Conservation (phyloP, 2,888 invertebrate genomes). For the Azorinus chamasolen region DNA sequence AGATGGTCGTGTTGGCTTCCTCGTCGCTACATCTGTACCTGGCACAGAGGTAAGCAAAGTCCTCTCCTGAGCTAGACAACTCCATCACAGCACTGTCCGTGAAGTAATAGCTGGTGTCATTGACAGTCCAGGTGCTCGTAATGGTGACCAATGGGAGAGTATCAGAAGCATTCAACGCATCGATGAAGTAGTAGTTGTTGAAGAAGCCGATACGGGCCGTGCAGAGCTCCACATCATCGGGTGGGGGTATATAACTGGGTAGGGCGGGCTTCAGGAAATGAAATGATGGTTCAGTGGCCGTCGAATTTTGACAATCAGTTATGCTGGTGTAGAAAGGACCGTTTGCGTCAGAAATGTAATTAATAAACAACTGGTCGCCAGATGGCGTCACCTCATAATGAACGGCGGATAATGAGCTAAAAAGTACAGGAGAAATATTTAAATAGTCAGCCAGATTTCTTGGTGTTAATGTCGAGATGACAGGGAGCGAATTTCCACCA, state of each 20-base stretch:
- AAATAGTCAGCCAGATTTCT: constrained; percentile 5
- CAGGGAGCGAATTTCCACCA: constrained; percentile 18
- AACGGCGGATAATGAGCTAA: neutral
- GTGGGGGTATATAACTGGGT: constrained; percentile 21
- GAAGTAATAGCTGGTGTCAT: constrained; percentile 7
- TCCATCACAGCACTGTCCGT: constrained; percentile 12
- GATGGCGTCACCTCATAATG: constrained; percentile 6
- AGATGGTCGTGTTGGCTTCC: constrained; percentile 3
- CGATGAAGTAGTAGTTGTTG: neutral
- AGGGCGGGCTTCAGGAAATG: constrained; percentile 25
- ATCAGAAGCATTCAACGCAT: neutral
- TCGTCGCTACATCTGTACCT: constrained; percentile 29
- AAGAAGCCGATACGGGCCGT: constrained; percentile 26
- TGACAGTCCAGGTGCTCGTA: constrained; percentile 20
- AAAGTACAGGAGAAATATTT: neutral
- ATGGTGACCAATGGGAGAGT: constrained; percentile 15
- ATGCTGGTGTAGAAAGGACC: constrained; percentile 27
- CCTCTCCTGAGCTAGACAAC: neutral
- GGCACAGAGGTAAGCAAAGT: constrained; percentile 15
- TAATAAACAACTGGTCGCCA: constrained; percentile 15
- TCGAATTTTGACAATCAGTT: constrained; percentile 17
- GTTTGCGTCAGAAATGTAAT: constrained; percentile 14
- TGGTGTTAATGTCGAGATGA: constrained; percentile 7
- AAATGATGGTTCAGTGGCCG: constrained; percentile 10
- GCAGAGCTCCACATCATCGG: constrained; percentile 19